Percentiles rank a stretch among this genome's conserved stretches.
phyloP scores from a whole-genome alignment of 2,797 vertebrate species.

The Cygnus olor region DNA sequence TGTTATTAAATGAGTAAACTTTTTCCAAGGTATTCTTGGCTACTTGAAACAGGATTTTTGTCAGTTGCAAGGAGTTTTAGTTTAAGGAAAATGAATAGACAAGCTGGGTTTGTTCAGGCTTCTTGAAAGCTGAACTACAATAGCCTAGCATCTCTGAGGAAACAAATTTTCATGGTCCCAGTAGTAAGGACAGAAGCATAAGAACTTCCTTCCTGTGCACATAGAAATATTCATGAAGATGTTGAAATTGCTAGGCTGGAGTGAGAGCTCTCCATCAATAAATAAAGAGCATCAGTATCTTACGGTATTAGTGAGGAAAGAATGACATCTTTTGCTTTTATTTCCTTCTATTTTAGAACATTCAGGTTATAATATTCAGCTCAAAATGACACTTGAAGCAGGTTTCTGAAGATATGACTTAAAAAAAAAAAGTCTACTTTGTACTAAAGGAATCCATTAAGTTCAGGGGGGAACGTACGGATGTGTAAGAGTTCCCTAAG shows the following conservation, averaged over 20 bases:
- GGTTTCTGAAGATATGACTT: not conserved
- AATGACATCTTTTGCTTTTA: constrained; percentile 36
- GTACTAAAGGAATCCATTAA: constrained; percentile 19
- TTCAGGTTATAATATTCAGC: constrained; percentile 1
- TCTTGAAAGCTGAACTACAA: not conserved
- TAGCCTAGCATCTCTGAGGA: not conserved
- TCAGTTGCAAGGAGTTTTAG: not conserved
- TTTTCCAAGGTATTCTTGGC: not conserved
- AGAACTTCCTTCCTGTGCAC: not conserved
- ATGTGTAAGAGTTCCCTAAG: not conserved
- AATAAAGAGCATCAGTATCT: constrained; percentile 41
- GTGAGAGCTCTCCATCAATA: constrained; percentile 51
- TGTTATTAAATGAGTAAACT: not conserved
- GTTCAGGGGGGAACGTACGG: not conserved
- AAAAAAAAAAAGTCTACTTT: not conserved
- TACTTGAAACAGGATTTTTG: not conserved
- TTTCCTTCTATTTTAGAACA: constrained; percentile 44
- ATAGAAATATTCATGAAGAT: constrained; percentile 63
- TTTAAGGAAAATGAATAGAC: not conserved
- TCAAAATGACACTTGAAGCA: constrained; percentile 1
- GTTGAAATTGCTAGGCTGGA: not conserved
- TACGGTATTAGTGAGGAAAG: not conserved
- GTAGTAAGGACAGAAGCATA: not conserved
- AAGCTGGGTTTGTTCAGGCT: not conserved
- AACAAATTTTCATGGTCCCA: not conserved